phyloP scores from a whole-genome alignment of 2,113 vertebrate genomes.

The Alethe castanea region DNA sequence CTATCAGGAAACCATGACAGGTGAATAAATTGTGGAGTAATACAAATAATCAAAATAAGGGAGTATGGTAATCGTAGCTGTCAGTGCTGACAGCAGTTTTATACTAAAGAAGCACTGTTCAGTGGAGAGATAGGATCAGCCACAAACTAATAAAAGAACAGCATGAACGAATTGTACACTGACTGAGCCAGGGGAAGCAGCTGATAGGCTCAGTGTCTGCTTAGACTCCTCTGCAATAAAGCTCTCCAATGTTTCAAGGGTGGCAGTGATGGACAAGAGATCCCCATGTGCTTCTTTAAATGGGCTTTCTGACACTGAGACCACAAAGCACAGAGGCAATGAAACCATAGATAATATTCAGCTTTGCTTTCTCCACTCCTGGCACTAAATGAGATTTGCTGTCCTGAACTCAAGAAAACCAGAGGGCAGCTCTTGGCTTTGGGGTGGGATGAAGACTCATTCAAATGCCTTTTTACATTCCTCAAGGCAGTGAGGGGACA shows the following conservation, averaged over 20 bases:
- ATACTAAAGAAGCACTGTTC: neutral
- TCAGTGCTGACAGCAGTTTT: neutral
- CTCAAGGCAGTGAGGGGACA: neutral
- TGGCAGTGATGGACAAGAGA: neutral
- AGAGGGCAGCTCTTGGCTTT: neutral
- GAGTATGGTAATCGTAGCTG: neutral
- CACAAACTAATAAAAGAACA: constrained; percentile 12
- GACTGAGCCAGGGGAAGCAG: neutral
- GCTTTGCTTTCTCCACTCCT: neutral
- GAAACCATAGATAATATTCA: neutral
- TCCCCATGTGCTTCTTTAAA: neutral
- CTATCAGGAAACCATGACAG: neutral
- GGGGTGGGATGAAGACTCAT: neutral
- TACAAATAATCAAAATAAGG: neutral
- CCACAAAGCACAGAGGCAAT: neutral
- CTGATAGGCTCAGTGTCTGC: neutral
- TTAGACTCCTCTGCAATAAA: neutral
- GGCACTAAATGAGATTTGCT: neutral
- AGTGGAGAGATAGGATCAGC: neutral
- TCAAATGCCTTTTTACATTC: neutral
- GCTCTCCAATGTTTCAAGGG: neutral
- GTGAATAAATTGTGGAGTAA: neutral
- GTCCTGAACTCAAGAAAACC: neutral
- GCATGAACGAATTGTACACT: neutral
- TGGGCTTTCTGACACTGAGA: neutral